Evolutionary conservation across 2,888 invertebrate species (phyloP).

Genomic region (Rotaria socialis): DNA sequence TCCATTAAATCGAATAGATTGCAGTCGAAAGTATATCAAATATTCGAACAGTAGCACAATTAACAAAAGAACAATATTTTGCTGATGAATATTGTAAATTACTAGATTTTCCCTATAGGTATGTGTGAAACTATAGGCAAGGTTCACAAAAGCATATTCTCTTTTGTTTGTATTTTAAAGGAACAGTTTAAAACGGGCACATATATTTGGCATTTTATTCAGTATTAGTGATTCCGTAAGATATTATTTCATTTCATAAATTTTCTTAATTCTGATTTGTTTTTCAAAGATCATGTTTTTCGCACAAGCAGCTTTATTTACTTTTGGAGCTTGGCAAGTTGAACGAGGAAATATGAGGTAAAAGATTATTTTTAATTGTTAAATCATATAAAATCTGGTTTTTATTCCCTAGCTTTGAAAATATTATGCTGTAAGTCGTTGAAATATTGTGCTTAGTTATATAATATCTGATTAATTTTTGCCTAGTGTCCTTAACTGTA

Average conservation of each 20-base stretch:
- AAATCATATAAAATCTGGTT: background rate
- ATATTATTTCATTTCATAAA: background rate
- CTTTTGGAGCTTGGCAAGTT: background rate
- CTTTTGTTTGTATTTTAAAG: background rate
- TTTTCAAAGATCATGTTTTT: background rate
- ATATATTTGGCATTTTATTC: background rate
- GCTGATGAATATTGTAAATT: slow-evolving; percentile 35
- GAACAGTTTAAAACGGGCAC: background rate
- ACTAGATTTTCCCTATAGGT: slow-evolving; percentile 40
- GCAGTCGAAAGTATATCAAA: slow-evolving; percentile 42
- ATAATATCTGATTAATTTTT: background rate
- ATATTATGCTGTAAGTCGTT: background rate
- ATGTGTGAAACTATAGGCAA: background rate
- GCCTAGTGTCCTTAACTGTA: background rate
- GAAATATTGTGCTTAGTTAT: background rate
- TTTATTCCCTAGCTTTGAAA: background rate
- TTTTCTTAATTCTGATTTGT: background rate
- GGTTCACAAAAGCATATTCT: background rate
- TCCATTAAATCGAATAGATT: background rate
- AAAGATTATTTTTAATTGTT: background rate
- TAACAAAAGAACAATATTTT: slow-evolving; percentile 41
- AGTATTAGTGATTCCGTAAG: background rate
- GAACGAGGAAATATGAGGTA: background rate
- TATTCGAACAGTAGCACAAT: slow-evolving; percentile 42
- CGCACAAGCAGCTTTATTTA: background rate